Percentiles rank a stretch among this genome's conserved stretches.
These are phyloP conservation scores for Amiota communis DNA, from an alignment of 2,888 invertebrate genomes.

Conservation along the genomic window DNA sequence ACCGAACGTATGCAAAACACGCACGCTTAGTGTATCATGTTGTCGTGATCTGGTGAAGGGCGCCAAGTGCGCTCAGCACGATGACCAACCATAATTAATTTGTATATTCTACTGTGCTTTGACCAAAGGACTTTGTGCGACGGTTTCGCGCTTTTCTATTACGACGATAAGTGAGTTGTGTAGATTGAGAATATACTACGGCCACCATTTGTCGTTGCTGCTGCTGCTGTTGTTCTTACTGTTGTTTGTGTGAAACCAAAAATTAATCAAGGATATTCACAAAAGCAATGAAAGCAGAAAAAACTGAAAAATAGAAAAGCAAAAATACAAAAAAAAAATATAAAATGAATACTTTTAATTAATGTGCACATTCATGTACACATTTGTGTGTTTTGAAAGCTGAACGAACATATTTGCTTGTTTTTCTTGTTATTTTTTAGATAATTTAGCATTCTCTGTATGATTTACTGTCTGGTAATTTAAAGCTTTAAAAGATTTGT, in stretches of 20 bases:
- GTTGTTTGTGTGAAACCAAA: constrained; percentile 65
- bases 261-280: constrained; percentile 56
- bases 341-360: constrained; percentile 60
- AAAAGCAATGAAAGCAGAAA: neutral
- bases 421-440: too few relatives aligned
- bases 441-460: too few relatives aligned
- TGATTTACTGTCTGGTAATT: neutral
- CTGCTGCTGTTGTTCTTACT: constrained; percentile 35
- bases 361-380: constrained; percentile 46
- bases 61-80: constrained; percentile 46
- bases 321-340: constrained; percentile 38
- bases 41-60: too few relatives aligned
- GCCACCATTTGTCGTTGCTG: constrained; percentile 49
- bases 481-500: constrained; percentile 17
- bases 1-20: constrained; percentile 66
- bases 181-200: constrained; percentile 40
- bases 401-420: neutral
- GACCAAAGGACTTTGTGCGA: constrained; percentile 13
- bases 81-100: constrained; percentile 67
- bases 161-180: constrained; percentile 12
- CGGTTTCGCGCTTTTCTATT: constrained; percentile 13
- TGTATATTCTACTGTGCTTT: constrained; percentile 49
- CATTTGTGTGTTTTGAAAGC: constrained; percentile 23
- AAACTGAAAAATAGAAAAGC: neutral
- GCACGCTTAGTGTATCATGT: constrained; percentile 59